These are phyloP conservation scores for Lasius platythorax DNA, from an alignment of 2,888 invertebrate species.

Conservation along the genomic window DNA sequence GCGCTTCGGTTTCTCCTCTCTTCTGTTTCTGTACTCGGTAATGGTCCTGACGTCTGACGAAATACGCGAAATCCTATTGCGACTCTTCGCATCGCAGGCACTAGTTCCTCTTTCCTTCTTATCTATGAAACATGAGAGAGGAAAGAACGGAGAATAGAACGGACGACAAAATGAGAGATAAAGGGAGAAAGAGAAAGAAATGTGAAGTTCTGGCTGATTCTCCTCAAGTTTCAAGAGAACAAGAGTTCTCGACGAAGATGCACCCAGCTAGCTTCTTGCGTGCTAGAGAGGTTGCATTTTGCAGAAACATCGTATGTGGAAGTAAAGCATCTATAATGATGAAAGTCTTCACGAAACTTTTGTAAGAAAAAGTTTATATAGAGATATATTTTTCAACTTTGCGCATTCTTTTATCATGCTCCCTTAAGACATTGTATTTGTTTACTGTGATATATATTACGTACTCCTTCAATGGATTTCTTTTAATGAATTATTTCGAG, in stretches of 20 bases:
- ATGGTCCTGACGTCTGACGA: conserved; percentile 84
- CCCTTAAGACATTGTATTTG: conserved; percentile 20
- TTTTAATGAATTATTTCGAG: not conserved
- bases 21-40: conserved; percentile 76
- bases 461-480: conserved; percentile 8
- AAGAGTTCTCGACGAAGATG: conserved; percentile 69
- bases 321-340: conserved; percentile 71
- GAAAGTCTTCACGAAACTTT: conserved; percentile 66
- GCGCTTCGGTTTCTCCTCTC: conserved; percentile 69
- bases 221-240: conserved; percentile 78
- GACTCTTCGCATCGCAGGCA: conserved; percentile 70
- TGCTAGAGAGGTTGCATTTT: conserved; percentile 68
- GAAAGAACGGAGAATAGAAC: conserved; percentile 24
- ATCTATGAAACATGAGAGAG: conserved; percentile 41
- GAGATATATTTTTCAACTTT: conserved; percentile 27
- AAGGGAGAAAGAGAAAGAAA: conserved; percentile 37
- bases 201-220: conserved; percentile 59
- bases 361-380: conserved; percentile 26
- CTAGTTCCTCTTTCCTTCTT: conserved; percentile 41
- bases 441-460: not conserved
- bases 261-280: conserved; percentile 68
- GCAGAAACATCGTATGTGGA: conserved; percentile 67
- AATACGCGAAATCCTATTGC: conserved; percentile 85
- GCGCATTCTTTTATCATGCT: conserved; percentile 25
- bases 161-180: not conserved